Evolutionary conservation across 2,113 vertebrate genomes (phyloP).

Genomic region (Mesocricetus auratus): DNA sequence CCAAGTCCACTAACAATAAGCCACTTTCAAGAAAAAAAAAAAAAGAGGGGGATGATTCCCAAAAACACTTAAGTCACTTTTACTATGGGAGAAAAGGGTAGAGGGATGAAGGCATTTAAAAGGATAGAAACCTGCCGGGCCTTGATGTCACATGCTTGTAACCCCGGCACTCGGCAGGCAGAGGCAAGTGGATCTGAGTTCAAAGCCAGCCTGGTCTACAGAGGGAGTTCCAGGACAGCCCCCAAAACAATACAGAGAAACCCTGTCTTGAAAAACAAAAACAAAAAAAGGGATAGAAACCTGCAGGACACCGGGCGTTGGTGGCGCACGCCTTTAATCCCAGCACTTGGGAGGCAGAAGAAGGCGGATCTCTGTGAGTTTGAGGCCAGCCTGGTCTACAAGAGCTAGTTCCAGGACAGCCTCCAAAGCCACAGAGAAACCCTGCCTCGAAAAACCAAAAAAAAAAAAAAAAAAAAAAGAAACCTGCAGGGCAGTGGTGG

Average conservation of each 20-base stretch:
- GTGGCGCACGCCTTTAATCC: no score
- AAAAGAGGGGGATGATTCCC: background rate
- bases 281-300: no score
- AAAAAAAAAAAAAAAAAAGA: no score
- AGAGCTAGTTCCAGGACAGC: no score
- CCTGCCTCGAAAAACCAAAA: no score
- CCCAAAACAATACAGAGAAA: no score
- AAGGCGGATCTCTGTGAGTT: no score
- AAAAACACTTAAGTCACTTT: constrained; percentile 32
- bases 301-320: no score
- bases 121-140: background rate
- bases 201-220: background rate
- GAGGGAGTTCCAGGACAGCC: background rate
- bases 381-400: no score
- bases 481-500: background rate
- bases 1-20: constrained; percentile 3
- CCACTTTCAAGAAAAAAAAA: constrained; percentile 23
- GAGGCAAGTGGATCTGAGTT: background rate
- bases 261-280: no score
- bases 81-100: background rate
- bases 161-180: background rate
- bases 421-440: no score
- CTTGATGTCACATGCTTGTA: background rate
- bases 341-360: no score
- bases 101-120: background rate